Percentiles rank a stretch among this genome's conserved stretches.
Conservation (phyloP, 1,140 invertebrate genomes). For the Lasioglossum albipes region DNA sequence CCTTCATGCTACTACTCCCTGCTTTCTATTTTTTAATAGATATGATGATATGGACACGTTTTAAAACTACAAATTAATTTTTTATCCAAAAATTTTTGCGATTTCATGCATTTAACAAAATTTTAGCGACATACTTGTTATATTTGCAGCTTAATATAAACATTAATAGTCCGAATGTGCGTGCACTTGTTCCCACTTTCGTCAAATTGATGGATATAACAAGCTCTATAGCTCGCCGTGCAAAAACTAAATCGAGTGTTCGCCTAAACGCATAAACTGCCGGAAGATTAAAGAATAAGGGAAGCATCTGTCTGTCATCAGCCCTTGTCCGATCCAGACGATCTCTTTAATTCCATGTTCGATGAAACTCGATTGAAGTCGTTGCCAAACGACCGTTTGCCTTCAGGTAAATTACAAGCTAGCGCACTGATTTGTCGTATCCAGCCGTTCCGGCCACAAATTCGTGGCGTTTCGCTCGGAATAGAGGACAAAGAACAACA, state of each 20-base stretch:
- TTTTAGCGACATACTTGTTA: too few relatives aligned
- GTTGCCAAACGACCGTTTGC: constrained; percentile 38
- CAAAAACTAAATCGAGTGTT: background rate
- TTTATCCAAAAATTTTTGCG: too few relatives aligned
- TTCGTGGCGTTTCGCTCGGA: background rate
- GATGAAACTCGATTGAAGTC: constrained; percentile 45
- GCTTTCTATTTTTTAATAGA: too few relatives aligned
- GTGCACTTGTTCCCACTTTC: too few relatives aligned
- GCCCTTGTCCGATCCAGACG: constrained; percentile 35
- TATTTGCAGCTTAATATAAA: background rate
- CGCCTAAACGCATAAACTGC: background rate
- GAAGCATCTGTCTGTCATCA: constrained; percentile 23
- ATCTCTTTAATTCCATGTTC: constrained; percentile 33
- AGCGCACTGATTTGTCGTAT: constrained; percentile 18
- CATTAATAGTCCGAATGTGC: too few relatives aligned
- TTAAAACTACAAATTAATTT: too few relatives aligned
- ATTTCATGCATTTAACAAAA: too few relatives aligned
- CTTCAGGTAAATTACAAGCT: constrained; percentile 39
- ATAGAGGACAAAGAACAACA: background rate
- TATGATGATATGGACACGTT: too few relatives aligned
- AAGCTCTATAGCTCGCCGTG: too few relatives aligned
- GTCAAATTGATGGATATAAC: too few relatives aligned
- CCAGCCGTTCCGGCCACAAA: constrained; percentile 4
- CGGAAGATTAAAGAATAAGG: background rate
- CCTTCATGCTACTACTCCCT: too few relatives aligned